A percentile compares a stretch with the other conserved stretches of the same genome.
These are phyloP conservation scores for Pseudococcus jackbeardsleyi DNA, from an alignment of 2,888 invertebrate genomes.

Conservation along the genomic window DNA sequence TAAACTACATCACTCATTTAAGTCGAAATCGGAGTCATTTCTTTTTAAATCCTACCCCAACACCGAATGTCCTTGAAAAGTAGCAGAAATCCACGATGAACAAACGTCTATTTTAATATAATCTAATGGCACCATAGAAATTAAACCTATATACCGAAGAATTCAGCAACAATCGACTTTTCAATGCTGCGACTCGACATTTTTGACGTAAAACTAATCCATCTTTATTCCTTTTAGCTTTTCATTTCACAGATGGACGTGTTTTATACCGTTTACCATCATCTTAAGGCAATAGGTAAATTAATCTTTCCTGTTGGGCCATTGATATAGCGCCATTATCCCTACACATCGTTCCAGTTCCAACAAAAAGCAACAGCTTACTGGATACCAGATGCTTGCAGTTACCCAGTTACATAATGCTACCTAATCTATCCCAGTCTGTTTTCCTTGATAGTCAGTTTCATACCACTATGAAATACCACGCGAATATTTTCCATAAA, in stretches of 20 bases:
- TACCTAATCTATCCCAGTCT: too few species aligned
- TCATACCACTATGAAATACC: neutral
- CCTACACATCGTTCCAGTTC: neutral
- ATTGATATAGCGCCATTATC: slow-evolving; percentile 6
- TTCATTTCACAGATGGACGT: slow-evolving; percentile 40
- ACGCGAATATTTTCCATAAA: neutral
- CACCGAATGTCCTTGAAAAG: too few species aligned
- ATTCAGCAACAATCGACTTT: slow-evolving; percentile 37
- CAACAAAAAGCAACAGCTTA: slow-evolving; percentile 45
- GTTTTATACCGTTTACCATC: slow-evolving; percentile 36
- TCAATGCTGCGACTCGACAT: neutral
- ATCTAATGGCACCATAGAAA: slow-evolving; percentile 6
- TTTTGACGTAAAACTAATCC: slow-evolving; percentile 44
- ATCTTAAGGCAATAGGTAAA: slow-evolving; percentile 27
- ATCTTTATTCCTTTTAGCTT: slow-evolving; percentile 52
- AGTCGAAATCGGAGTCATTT: too few species aligned
- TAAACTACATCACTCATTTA: too few species aligned
- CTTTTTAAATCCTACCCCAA: too few species aligned
- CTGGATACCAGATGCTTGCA: slow-evolving; percentile 3
- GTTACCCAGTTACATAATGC: neutral
- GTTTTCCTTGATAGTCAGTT: neutral
- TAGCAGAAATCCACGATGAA: neutral
- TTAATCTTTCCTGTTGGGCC: slow-evolving; percentile 13
- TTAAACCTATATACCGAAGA: neutral
- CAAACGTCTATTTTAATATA: neutral